Evolutionary conservation across 2,113 vertebrate species (phyloP).

Genomic region (Psammodynastes pulverulentus): DNA sequence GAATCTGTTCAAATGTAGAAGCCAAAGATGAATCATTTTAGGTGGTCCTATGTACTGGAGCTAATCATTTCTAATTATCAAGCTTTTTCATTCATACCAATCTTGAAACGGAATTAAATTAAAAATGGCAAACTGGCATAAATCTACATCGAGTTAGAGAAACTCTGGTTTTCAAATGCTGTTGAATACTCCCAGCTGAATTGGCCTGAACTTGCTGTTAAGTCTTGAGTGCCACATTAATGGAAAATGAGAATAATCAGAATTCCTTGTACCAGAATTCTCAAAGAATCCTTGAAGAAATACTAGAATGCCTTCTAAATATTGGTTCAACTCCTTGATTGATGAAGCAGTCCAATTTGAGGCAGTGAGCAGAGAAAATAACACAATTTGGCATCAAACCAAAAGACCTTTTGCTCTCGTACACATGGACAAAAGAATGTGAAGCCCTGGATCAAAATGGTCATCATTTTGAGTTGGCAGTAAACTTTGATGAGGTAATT

Average conservation of each 20-base stretch:
- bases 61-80: neutral
- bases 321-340: neutral
- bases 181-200: neutral
- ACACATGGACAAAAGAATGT: neutral
- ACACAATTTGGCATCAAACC: neutral
- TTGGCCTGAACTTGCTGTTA: neutral
- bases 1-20: neutral
- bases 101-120: neutral
- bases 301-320: neutral
- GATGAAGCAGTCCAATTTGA: neutral
- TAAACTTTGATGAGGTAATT: neutral
- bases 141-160: neutral
- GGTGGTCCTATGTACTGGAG: neutral
- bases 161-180: neutral
- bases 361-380: neutral
- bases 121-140: neutral
- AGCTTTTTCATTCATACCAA: neutral
- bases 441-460: neutral
- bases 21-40: neutral
- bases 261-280: neutral
- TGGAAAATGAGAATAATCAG: neutral
- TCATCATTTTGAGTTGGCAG: neutral
- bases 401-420: neutral
- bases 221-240: neutral
- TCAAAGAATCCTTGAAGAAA: neutral